These are phyloP conservation scores for Cololabis saira DNA, from an alignment of 2,113 vertebrate species.

Conservation along the genomic window DNA sequence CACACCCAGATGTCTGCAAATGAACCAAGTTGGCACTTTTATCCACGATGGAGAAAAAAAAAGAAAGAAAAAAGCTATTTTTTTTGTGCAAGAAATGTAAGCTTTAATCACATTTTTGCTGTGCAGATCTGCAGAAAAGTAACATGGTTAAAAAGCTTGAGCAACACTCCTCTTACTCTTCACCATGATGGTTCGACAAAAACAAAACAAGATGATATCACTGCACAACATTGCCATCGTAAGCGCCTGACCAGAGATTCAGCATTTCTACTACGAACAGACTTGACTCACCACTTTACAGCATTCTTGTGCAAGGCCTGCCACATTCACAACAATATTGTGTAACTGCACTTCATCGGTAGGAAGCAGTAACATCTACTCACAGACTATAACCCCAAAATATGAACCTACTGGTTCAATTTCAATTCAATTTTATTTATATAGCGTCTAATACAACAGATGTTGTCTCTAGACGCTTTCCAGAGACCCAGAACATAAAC, in stretches of 20 bases:
- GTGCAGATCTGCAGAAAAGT: constrained; percentile 20
- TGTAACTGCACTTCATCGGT: neutral
- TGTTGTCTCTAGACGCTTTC: no score
- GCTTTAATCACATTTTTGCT: constrained; percentile 37
- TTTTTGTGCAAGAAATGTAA: constrained; percentile 57
- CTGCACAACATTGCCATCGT: neutral
- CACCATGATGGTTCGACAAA: neutral
- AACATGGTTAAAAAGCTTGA: constrained; percentile 2
- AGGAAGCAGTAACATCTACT: no score
- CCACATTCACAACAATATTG: constrained; percentile 42
- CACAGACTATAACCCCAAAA: no score
- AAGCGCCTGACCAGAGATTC: constrained; percentile 13
- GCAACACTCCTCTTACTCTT: neutral
- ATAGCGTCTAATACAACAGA: no score
- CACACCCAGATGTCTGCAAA: constrained; percentile 28
- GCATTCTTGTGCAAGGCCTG: constrained; percentile 50
- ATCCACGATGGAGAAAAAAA: constrained; percentile 11
- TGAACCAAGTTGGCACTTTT: constrained; percentile 53
- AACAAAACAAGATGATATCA: neutral
- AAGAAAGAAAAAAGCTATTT: constrained; percentile 20
- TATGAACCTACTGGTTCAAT: no score
- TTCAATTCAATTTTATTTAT: no score
- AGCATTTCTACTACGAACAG: constrained; percentile 3
- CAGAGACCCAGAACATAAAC: no score
- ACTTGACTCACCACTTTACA: constrained; percentile 26